Percentiles rank a stretch among this genome's conserved stretches.
Conservation (phyloP, 1,140 invertebrate species). For the Sesamia nonagrioides region DNA sequence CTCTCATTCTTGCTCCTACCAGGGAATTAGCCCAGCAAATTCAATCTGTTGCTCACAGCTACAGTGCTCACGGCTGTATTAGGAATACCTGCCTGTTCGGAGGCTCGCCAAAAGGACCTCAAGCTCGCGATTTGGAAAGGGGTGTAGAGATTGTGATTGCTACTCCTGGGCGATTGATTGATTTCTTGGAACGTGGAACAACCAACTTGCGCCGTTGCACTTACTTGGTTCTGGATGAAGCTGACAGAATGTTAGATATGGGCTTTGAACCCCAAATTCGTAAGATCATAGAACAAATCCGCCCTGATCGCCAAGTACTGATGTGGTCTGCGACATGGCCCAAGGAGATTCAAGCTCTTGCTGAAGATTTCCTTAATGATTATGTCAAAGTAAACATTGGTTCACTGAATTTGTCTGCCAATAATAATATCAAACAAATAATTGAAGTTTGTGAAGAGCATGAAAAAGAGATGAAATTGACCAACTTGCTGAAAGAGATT, state of each 20-base stretch:
- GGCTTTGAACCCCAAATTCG: slow-evolving; percentile 99
- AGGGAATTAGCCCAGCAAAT: slow-evolving; percentile 99
- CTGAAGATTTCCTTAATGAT: slow-evolving; percentile 97
- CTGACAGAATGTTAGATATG: slow-evolving; percentile 97
- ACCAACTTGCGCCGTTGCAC: slow-evolving; percentile 97
- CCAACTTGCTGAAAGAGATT: slow-evolving; percentile 95
- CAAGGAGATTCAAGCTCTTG: slow-evolving; percentile 97
- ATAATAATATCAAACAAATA: slow-evolving; percentile 99
- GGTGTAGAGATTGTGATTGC: slow-evolving; percentile 98
- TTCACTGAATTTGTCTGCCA: slow-evolving; percentile 96
- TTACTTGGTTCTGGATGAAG: slow-evolving; percentile 99
- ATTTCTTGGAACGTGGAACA: slow-evolving; percentile 97
- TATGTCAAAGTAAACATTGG: slow-evolving; percentile 98
- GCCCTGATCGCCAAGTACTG: slow-evolving; percentile 97
- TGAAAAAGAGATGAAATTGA: slow-evolving; percentile 95
- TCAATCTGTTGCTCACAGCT: slow-evolving; percentile 97
- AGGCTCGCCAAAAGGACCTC: slow-evolving; percentile 97
- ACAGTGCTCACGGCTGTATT: slow-evolving; percentile 94
- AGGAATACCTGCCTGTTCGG: slow-evolving; percentile 98
- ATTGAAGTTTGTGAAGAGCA: slow-evolving; percentile 97
- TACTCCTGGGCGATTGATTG: slow-evolving; percentile 98
- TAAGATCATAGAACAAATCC: slow-evolving; percentile 98
- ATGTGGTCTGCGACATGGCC: slow-evolving; percentile 99
- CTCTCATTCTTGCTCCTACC: slow-evolving; percentile 97
- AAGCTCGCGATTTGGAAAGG: slow-evolving; percentile 96